These are phyloP conservation scores for Bombus difficillimus DNA, from an alignment of 1,140 invertebrate species.

Conservation along the genomic window DNA sequence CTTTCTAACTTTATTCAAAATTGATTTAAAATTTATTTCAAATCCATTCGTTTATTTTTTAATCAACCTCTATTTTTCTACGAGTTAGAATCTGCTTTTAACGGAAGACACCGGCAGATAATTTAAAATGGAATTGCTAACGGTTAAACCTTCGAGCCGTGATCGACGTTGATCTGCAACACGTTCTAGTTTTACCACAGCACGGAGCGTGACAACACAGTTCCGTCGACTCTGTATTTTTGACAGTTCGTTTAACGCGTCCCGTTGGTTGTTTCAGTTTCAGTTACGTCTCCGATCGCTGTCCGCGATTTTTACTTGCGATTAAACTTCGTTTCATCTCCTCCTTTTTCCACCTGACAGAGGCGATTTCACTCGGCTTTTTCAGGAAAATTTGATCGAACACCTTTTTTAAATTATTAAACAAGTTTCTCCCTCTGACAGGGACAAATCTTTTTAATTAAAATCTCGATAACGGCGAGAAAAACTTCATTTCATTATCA, in stretches of 20 bases:
- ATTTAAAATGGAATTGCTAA: not conserved
- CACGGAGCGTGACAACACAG: conserved; percentile 1
- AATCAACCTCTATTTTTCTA: not conserved
- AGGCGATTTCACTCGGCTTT: not conserved
- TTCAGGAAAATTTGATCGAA: not conserved
- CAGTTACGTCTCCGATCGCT: conserved; percentile 25
- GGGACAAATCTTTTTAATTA: not conserved
- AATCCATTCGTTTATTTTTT: not conserved
- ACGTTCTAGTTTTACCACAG: conserved; percentile 18
- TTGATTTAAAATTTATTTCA: too few relatives aligned
- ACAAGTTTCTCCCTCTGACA: not conserved
- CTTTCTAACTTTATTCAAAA: too few relatives aligned
- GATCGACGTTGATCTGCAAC: conserved; percentile 17
- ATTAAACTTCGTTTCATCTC: conserved; percentile 28
- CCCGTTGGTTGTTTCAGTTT: conserved; percentile 14
- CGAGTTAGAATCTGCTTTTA: not conserved
- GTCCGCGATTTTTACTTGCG: conserved; percentile 24
- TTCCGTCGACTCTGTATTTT: conserved; percentile 29
- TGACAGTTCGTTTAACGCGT: conserved; percentile 32
- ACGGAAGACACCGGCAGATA: not conserved
- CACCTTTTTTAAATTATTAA: not conserved
- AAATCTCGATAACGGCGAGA: not conserved
- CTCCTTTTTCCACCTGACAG: not conserved
- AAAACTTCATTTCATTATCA: not conserved
- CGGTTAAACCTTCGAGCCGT: not conserved